Evolutionary conservation across 2,888 invertebrate genomes (phyloP).

Genomic region (Eupithecia pulchellata): DNA sequence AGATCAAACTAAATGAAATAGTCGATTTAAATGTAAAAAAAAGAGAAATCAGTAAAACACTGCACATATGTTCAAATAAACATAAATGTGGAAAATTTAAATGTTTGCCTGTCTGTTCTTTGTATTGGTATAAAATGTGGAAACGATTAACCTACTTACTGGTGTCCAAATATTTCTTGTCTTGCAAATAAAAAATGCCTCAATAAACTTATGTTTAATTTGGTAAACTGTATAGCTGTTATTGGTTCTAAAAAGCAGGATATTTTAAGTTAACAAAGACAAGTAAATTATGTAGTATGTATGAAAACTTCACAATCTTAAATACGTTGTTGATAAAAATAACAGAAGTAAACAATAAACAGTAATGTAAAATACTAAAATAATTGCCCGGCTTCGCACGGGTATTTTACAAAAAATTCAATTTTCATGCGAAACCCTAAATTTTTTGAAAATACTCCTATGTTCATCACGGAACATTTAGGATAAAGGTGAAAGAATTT

Average conservation of each 20-base stretch:
- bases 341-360: too few species aligned
- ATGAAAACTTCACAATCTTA: too few species aligned
- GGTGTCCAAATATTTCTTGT: not conserved
- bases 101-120: not conserved
- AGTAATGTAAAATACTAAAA: too few species aligned
- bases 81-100: not conserved
- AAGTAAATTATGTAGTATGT: too few species aligned
- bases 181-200: not conserved
- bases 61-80: not conserved
- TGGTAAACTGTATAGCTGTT: too few species aligned
- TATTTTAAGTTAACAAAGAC: not conserved
- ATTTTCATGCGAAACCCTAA: too few species aligned
- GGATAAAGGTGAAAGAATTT: too few species aligned
- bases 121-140: not conserved
- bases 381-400: too few species aligned
- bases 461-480: too few species aligned
- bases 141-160: not conserved
- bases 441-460: too few species aligned
- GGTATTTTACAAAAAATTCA: too few species aligned
- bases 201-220: not conserved
- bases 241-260: not conserved
- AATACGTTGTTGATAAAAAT: too few species aligned
- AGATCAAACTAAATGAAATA: not conserved
- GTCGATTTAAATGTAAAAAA: conserved; percentile 14
- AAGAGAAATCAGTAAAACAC: not conserved